These are phyloP conservation scores for Augiades crinisus DNA, from an alignment of 2,888 invertebrate genomes.

Conservation along the genomic window DNA sequence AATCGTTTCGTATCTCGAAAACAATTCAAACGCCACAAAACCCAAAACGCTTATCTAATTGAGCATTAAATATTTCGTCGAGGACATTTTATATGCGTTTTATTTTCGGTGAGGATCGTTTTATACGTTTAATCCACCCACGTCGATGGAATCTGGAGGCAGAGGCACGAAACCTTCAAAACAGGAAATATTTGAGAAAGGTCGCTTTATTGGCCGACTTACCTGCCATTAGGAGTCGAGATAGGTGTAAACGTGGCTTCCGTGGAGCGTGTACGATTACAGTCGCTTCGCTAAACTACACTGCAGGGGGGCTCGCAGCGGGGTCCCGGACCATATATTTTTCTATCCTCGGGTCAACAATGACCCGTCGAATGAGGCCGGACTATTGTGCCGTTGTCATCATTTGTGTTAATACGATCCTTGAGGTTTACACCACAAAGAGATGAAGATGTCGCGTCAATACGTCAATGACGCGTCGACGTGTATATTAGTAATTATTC, in stretches of 20 bases:
- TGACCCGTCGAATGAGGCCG: conserved; percentile 63
- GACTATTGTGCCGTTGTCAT: conserved; percentile 74
- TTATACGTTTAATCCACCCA: conserved; percentile 78
- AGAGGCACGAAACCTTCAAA: conserved; percentile 66
- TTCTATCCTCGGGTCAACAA: conserved; percentile 73
- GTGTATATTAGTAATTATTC: conserved; percentile 77
- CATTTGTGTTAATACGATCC: conserved; percentile 79
- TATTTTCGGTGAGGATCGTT: conserved; percentile 71
- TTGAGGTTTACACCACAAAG: conserved; percentile 79
- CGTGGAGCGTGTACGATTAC: conserved; percentile 54
- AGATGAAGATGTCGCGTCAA: conserved; percentile 69
- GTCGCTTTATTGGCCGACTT: conserved; percentile 76
- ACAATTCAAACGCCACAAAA: conserved; percentile 76
- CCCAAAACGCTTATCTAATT: conserved; percentile 79
- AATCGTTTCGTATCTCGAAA: conserved; percentile 55
- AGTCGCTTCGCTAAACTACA: conserved; percentile 61
- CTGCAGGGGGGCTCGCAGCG: conserved; percentile 66
- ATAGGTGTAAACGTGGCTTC: conserved; percentile 79
- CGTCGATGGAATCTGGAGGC: conserved; percentile 67
- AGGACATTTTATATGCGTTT: conserved; percentile 76
- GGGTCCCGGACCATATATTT: conserved; percentile 70
- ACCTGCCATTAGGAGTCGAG: conserved; percentile 76
- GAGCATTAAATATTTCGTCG: conserved; percentile 80
- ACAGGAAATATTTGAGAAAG: conserved; percentile 78
- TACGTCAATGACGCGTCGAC: conserved; percentile 74